Evolutionary conservation across 2,888 invertebrate genomes (phyloP).

Genomic region (Dolichopus griseipennis): DNA sequence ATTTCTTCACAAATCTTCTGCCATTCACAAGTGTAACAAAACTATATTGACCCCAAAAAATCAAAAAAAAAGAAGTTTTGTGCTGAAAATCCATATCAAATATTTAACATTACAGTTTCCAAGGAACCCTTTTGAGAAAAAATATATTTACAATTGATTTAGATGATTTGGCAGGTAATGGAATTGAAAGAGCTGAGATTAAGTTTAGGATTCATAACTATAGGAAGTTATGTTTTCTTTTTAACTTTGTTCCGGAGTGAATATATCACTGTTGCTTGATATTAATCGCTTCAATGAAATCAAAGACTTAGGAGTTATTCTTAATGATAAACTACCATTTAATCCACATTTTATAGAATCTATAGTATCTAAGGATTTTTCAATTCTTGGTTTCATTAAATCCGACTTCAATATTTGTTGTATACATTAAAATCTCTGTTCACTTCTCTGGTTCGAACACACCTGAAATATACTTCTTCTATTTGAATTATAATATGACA

Average conservation of each 20-base stretch:
- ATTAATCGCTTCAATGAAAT: too few relatives aligned
- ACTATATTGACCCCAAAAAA: too few relatives aligned
- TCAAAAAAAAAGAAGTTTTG: too few relatives aligned
- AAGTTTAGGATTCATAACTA: too few relatives aligned
- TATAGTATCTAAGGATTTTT: not conserved
- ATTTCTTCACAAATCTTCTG: too few relatives aligned
- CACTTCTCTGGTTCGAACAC: not conserved
- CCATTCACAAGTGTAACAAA: too few relatives aligned
- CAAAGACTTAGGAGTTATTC: not conserved
- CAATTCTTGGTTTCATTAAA: not conserved
- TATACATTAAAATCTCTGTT: not conserved
- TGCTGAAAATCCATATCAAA: too few relatives aligned
- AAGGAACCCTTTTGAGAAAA: too few relatives aligned
- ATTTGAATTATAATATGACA: not conserved
- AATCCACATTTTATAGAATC: not conserved
- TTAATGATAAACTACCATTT: not conserved
- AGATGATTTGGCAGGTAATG: constrained; percentile 25
- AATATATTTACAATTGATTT: constrained; percentile 25
- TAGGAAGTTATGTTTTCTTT: too few relatives aligned
- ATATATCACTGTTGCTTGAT: too few relatives aligned
- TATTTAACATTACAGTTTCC: too few relatives aligned
- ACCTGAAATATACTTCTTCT: not conserved
- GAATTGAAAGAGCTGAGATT: constrained; percentile 28
- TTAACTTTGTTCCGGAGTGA: not conserved
- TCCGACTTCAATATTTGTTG: not conserved